These are phyloP conservation scores for Megaceryle alcyon DNA, from an alignment of 2,797 vertebrate genomes.

Conservation along the genomic window DNA sequence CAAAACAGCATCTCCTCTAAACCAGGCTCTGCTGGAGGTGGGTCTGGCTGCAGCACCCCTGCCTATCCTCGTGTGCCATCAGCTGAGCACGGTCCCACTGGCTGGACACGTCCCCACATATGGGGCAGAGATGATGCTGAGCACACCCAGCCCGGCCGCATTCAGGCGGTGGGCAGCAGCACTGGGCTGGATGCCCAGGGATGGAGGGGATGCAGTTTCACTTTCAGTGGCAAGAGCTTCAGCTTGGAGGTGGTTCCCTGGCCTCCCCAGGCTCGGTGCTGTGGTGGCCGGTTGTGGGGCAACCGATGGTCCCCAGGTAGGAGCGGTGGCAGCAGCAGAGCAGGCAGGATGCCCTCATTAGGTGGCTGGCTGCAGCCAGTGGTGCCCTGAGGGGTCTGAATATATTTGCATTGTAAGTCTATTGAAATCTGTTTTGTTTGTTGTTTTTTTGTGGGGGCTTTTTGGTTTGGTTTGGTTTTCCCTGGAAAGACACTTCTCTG, in stretches of 20 bases:
- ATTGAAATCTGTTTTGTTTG: conserved; percentile 1
- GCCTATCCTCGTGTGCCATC: background rate
- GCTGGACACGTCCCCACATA: background rate
- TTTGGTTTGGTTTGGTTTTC: no score
- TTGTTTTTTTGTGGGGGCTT: background rate
- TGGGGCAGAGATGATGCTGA: background rate
- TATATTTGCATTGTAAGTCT: conserved; percentile 58
- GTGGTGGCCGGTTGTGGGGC: background rate
- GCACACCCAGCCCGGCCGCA: background rate
- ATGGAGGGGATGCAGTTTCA: background rate
- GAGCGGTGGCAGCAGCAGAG: background rate
- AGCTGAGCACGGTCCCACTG: background rate
- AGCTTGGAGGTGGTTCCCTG: accelerated
- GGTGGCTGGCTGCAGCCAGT: background rate
- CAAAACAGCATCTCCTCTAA: background rate
- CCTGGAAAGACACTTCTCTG: conserved; percentile 19
- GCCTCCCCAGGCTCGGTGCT: background rate
- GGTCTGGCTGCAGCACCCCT: background rate
- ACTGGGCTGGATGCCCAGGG: background rate
- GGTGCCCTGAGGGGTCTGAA: conserved; percentile 24
- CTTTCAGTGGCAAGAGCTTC: accelerated
- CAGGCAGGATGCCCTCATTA: background rate
- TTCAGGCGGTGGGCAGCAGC: background rate
- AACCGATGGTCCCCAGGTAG: background rate
- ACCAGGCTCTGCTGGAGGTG: background rate